These are phyloP conservation scores for Drosophila nebulosa DNA, from an alignment of 1,140 invertebrate species.

Conservation along the genomic window DNA sequence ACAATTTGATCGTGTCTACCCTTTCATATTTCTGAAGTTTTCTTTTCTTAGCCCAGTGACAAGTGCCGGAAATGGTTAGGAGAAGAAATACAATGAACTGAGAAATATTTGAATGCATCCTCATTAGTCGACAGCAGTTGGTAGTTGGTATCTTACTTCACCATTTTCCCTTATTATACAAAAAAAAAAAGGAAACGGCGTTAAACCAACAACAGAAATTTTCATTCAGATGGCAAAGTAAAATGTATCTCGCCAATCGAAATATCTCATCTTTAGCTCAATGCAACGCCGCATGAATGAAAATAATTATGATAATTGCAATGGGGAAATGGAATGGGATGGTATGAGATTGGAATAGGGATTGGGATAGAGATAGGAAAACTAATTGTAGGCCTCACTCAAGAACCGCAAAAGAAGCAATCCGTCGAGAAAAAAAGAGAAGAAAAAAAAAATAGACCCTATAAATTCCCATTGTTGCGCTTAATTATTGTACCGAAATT, in stretches of 20 bases:
- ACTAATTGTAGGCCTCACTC: constrained; percentile 66
- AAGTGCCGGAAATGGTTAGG: constrained; percentile 56
- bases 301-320: constrained; percentile 80
- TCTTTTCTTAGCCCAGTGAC: neutral
- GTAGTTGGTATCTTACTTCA: neutral
- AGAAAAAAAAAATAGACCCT: constrained; percentile 61
- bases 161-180: constrained; percentile 6
- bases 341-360: neutral
- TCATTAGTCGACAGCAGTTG: constrained; percentile 6
- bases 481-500: constrained; percentile 75
- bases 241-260: constrained; percentile 55
- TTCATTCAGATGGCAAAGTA: constrained; percentile 20
- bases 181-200: constrained; percentile 61
- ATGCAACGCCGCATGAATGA: constrained; percentile 67
- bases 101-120: constrained; percentile 62
- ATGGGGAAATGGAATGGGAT: constrained; percentile 34
- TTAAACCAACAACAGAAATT: constrained; percentile 40
- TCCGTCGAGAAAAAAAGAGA: constrained; percentile 18
- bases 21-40: neutral
- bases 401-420: constrained; percentile 52
- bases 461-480: constrained; percentile 74
- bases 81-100: constrained; percentile 19
- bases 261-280: constrained; percentile 32
- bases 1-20: neutral
- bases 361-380: constrained; percentile 14